Base-by-base conservation (phyloP, 2,888 invertebrate species). In the Deilephila elpenor region DNA sequence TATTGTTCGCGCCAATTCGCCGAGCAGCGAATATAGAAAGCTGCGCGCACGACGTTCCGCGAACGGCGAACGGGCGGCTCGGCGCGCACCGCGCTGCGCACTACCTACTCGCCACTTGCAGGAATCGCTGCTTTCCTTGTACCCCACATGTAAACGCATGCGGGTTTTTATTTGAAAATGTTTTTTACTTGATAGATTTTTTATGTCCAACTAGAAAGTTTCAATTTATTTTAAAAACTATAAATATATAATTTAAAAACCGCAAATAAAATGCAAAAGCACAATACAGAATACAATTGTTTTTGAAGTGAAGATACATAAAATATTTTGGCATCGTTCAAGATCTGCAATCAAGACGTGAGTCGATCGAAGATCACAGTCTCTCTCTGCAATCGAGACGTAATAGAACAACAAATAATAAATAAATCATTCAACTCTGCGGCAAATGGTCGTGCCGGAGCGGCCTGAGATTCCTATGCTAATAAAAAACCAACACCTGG, bases 11-110 rank as follows among this genome's bases (percentile, higher is more conserved):
- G 78, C 77, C 80, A 78, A 78, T 84, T 78, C 82, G 77, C 78
- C 74, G 76, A 74, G 76, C 62, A 59, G 73, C 61, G 70, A 74
- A 75, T 78, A 74, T 80, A 83, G 83, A 86, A 86, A 84, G 82
- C 82, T 79, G 71, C 78, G 81, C 77, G 62, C 51, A 74, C 70
- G 76, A 60, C 71, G 76, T 37, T 74, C 71, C 34, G 20, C 71
- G 73, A 73, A 73, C 70, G 62, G 71, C 62, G 62, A 56, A 37
- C 73, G 60, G 70, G 44, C 44, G 11, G 11, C 44, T 37, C 67
- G 67, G 29, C 51, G 64, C 72, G 62, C n/a, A 51, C 44, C 11
- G 25, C 59, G 20, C 25, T 37, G 29, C 32, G 70, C 75, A 76
- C 77, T 78, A 78, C 77, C 76, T 78, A 74, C 79, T 73, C 74